phyloP scores from a whole-genome alignment of 2,797 vertebrate genomes.

The Avahi laniger region DNA sequence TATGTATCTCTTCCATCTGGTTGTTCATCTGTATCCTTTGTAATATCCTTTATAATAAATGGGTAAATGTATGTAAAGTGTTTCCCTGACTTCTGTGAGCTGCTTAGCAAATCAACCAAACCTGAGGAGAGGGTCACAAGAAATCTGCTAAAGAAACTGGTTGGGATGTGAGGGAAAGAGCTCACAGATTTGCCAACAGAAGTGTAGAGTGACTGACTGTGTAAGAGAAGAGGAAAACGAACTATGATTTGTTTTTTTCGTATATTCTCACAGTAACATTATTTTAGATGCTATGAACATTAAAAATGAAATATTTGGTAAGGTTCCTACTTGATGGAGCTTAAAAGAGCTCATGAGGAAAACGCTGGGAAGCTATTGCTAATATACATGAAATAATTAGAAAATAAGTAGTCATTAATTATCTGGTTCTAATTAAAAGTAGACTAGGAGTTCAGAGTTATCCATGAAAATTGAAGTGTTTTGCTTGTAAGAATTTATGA shows the following conservation, averaged over 20 bases:
- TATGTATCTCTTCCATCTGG: neutral
- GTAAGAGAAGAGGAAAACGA: neutral
- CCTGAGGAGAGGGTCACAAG: neutral
- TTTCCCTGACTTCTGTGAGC: neutral
- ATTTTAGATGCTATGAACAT: neutral
- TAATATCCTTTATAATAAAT: neutral
- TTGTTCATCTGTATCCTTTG: neutral
- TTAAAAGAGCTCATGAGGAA: neutral
- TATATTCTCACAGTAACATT: neutral
- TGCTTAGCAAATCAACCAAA: neutral
- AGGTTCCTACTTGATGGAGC: neutral
- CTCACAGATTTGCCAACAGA: neutral
- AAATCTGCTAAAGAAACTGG: neutral
- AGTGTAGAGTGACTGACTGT: too few species aligned
- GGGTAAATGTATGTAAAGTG: neutral
- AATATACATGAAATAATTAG: neutral
- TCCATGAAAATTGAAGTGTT: neutral
- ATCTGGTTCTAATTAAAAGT: neutral
- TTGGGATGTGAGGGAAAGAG: fast-evolving
- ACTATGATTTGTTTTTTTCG: neutral
- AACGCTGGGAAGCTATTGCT: neutral
- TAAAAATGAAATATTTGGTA: neutral
- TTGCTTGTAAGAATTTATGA: neutral
- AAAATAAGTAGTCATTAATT: neutral
- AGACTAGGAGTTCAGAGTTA: neutral